Base-by-base conservation (phyloP, 37 sponge, comb jelly and placozoan genomes). In the Amphimedon queenslandica region DNA sequence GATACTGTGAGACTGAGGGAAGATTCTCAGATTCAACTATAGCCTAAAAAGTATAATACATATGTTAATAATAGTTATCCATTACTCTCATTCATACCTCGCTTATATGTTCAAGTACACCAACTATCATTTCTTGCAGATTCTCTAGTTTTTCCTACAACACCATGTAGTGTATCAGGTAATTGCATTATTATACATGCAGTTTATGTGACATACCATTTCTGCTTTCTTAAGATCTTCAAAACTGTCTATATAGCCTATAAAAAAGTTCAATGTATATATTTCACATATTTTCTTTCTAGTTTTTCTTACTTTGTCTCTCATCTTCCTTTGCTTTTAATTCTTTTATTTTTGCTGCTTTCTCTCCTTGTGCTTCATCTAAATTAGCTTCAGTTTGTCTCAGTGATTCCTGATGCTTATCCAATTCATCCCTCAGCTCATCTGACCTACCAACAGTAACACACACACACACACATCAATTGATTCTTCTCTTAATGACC, bases 271-370 rank as follows among this genome's bases (percentile, higher is more conserved):
- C 31, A 55, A 40, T 43, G 25, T 74, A 24, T 41, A 63, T 21
- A 21, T n/a, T n/a, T 28, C 8, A 30, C 10, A 25, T 30, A 30
- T 16, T 25, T 6, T 11, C n/a, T 30, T 21, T 8, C 51, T 18
- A 13, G 13, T 13, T 91, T 60, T 11, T n/a, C 64, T 57, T 43
- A 88, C 88, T 83, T 56, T 84, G 87, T 31, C 93, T 90, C 57
- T 60, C 75, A 16, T 76, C 70, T 42, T 96, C 97, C 40, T 82
- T 81, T 69, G 79, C 83, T 75, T 81, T 87, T 64, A 96, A 75
- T 55, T 96, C 93, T 40, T 81, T 77, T 58, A 88, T 87, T 66
- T 90, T 87, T 0, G 38, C 63, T 55, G 73, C 78, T 40, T 70
- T 85, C 47, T 93, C 91, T 66, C 83, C 91, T 64, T 91, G 82